These are phyloP conservation scores for Penaeus vannamei DNA, from an alignment of 1,140 invertebrate genomes.

Conservation along the genomic window DNA sequence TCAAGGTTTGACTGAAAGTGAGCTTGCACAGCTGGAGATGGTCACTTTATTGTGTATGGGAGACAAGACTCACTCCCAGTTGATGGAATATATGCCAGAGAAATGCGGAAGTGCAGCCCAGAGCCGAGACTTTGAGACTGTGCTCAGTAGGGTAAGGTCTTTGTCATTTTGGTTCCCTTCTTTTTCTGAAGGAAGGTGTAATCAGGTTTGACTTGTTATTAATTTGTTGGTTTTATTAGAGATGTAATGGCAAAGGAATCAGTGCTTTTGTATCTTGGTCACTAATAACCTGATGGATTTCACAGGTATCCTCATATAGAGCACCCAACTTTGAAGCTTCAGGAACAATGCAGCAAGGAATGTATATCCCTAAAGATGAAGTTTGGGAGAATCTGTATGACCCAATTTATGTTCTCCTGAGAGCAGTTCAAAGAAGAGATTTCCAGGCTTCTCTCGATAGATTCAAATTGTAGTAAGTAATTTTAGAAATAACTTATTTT, in stretches of 20 bases:
- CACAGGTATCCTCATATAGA: constrained; percentile 82
- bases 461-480: constrained; percentile 84
- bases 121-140: constrained; percentile 89
- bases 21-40: constrained; percentile 90
- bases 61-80: constrained; percentile 95
- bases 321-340: constrained; percentile 84
- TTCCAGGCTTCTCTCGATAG: constrained; percentile 95
- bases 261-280: not conserved
- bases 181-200: not conserved
- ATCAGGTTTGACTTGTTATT: not conserved
- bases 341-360: constrained; percentile 91
- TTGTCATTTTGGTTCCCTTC: not conserved
- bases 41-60: constrained; percentile 91
- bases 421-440: constrained; percentile 92
- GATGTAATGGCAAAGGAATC: not conserved
- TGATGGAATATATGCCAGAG: constrained; percentile 96
- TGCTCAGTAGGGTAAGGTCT: constrained; percentile 79
- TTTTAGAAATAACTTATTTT: not conserved
- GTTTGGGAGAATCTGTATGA: constrained; percentile 96
- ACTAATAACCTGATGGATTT: not conserved
- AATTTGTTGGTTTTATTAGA: not conserved
- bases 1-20: constrained; percentile 80
- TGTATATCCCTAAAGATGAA: constrained; percentile 89
- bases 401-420: constrained; percentile 90
- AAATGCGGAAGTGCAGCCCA: constrained; percentile 88